Percentiles rank a stretch among this genome's conserved stretches.
These are phyloP conservation scores for Perdita meconis DNA, from an alignment of 2,888 invertebrate species.

Conservation along the genomic window DNA sequence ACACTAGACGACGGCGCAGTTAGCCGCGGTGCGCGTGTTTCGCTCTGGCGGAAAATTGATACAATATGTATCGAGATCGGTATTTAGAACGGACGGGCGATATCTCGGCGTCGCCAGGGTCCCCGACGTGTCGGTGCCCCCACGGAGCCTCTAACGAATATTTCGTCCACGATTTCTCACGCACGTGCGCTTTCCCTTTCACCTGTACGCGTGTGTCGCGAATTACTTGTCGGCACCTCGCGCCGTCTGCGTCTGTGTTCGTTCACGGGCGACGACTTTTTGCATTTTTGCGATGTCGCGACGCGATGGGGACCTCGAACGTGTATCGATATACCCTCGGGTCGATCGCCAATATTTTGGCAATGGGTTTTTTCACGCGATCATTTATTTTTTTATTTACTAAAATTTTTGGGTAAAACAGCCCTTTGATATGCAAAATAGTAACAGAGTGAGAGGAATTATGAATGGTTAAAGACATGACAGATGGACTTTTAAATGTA, in stretches of 20 bases:
- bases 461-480: too few species aligned
- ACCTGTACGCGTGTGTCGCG: conserved; percentile 39
- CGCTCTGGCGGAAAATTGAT: conserved; percentile 5
- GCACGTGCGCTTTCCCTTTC: conserved; percentile 64
- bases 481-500: too few species aligned
- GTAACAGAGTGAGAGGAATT: too few species aligned
- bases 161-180: conserved; percentile 41
- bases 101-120: background rate
- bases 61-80: conserved; percentile 7
- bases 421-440: too few species aligned
- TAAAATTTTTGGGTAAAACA: too few species aligned
- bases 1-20: conserved; percentile 10
- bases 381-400: too few species aligned
- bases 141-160: conserved; percentile 42
- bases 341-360: too few species aligned
- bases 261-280: conserved; percentile 62
- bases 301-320: conserved; percentile 43
- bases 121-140: too few species aligned
- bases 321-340: conserved; percentile 22
- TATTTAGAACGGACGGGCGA: background rate
- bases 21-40: background rate
- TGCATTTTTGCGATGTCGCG: conserved; percentile 55
- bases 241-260: background rate
- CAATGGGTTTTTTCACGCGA: too few species aligned
- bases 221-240: conserved; percentile 40